Base-by-base conservation (phyloP, 2,888 invertebrate genomes). In the Dorcus parallelipipedus region DNA sequence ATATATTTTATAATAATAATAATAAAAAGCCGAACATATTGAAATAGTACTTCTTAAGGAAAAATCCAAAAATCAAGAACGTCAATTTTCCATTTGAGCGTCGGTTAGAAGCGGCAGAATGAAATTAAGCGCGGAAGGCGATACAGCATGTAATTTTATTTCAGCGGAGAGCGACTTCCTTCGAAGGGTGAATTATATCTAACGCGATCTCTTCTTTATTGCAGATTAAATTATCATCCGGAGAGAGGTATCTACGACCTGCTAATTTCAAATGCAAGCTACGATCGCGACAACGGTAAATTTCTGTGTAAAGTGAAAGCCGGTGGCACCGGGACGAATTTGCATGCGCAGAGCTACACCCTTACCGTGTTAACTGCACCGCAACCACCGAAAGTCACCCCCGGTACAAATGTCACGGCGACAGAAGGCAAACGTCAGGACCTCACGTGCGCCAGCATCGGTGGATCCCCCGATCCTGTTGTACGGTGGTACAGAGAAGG, bases 301-400 rank as follows among this genome's bases (percentile, higher is more conserved):
- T 96, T 94, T 82, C 94, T 93, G 80, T 97, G 95, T 79, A 89
- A 89, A 70, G 88, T 90, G 72, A 93, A 89, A 82, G 93, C 87
- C 62, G 89, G 85, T 69, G 93, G 90, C 65, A 91, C 91, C 26
- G 93, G 93, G 45, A 84, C 86, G 62, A 90, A 90, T 77, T 83
- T 93, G 68, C 93, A 93, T 80, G 88, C 90, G 65, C 92, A 94
- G 78, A 86, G 87, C 60, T 89, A 93, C 74, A 85, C 87, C 64
- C 83, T 95, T 69, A 94, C 94, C 38, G 94, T 95, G 57, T 83
- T 95, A 58, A 90, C 93, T 40, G 86, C 88, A 52, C 95, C 95
- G 0, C 88, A 90, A 64, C 85, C 88, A 51, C 95, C 95, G 0
- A 79, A 85, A 61, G 87, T 95, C 58, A 83, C 86, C 9, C 93